These are phyloP conservation scores for Sylvietta virens DNA, from an alignment of 2,113 vertebrate genomes.

Conservation along the genomic window DNA sequence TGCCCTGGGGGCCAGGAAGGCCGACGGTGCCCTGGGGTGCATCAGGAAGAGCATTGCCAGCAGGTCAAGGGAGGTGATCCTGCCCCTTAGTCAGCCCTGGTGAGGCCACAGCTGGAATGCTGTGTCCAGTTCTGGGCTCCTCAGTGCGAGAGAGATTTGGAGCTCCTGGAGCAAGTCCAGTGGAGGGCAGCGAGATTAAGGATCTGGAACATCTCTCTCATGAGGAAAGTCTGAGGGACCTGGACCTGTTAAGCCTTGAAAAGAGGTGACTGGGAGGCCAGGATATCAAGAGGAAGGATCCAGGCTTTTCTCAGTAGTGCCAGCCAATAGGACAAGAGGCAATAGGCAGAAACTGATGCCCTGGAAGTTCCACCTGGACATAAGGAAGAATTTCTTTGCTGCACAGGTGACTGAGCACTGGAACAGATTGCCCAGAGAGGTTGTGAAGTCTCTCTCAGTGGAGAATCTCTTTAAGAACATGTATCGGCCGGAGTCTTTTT, in stretches of 20 bases:
- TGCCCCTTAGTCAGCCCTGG: background rate
- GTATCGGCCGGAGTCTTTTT: too few species aligned
- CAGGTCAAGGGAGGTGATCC: background rate
- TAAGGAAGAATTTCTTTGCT: background rate
- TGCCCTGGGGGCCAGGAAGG: background rate
- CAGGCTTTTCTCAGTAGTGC: background rate
- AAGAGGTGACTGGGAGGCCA: background rate
- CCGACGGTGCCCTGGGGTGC: accelerated
- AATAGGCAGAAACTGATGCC: background rate
- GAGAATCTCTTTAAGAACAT: background rate
- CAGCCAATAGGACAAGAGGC: background rate
- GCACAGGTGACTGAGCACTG: background rate
- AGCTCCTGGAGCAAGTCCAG: accelerated
- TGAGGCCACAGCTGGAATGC: background rate
- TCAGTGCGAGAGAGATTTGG: background rate
- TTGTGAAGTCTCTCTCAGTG: background rate
- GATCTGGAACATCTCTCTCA: background rate
- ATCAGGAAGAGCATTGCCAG: background rate
- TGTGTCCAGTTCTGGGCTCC: background rate
- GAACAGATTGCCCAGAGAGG: background rate
- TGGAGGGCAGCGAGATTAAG: background rate
- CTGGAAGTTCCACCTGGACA: background rate
- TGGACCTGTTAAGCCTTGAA: background rate
- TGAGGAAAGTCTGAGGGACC: accelerated
- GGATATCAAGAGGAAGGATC: background rate